Evolutionary conservation across 2,113 vertebrate genomes (phyloP).

Genomic region (Pogona vitticeps): DNA sequence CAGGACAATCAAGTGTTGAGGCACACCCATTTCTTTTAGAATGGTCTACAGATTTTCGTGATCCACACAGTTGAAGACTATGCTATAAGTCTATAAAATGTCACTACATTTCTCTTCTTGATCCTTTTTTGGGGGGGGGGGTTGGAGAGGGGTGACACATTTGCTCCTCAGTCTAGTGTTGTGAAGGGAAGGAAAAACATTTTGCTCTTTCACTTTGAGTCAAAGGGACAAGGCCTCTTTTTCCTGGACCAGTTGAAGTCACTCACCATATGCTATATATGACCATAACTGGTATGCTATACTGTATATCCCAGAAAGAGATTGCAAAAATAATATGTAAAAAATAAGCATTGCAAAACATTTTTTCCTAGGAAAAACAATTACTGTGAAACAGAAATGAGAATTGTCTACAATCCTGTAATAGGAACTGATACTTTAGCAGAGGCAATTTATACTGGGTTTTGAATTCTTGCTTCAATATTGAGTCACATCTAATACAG

Average conservation of each 20-base stretch:
- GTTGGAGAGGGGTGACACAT: too few relatives aligned
- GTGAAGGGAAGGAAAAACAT: not conserved
- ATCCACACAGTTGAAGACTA: too few relatives aligned
- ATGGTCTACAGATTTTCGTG: too few relatives aligned
- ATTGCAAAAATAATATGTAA: not conserved
- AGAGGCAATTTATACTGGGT: not conserved
- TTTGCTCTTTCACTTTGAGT: not conserved
- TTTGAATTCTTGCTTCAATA: conserved; percentile 12
- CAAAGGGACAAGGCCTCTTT: not conserved
- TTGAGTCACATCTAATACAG: conserved; percentile 21
- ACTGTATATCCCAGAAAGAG: not conserved
- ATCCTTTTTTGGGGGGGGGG: too few relatives aligned
- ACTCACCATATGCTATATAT: too few relatives aligned
- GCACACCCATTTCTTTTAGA: too few relatives aligned
- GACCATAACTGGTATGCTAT: too few relatives aligned
- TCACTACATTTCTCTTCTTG: too few relatives aligned
- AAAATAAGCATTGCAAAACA: not conserved
- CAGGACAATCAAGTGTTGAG: too few relatives aligned
- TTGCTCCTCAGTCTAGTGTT: not conserved
- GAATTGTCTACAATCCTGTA: not conserved
- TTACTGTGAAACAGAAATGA: not conserved
- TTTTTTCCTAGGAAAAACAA: not conserved
- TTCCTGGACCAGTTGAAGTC: not conserved
- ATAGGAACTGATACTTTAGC: not conserved
- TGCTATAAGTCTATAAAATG: too few relatives aligned